Evolutionary conservation across 2,888 invertebrate species (phyloP).

Genomic region (Willowsia nigromaculata): DNA sequence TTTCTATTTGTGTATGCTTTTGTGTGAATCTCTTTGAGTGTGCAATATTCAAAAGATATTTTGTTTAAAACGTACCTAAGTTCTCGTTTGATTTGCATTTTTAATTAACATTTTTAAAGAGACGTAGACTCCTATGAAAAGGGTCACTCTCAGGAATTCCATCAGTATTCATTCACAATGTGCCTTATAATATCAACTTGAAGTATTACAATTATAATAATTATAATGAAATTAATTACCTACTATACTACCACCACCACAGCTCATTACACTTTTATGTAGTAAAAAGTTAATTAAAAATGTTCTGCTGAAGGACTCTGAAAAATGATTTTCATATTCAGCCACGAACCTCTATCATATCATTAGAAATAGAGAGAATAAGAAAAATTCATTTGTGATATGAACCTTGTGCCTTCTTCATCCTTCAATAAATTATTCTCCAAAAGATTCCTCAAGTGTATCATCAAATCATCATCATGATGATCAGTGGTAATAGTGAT

Average conservation of each 20-base stretch:
- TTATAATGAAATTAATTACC: not conserved
- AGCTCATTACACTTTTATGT: not conserved
- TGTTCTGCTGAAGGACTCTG: not conserved
- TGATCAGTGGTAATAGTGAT: too few species aligned
- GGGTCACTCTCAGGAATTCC: not conserved
- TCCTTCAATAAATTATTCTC: not conserved
- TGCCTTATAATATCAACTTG: not conserved
- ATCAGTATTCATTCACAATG: not conserved
- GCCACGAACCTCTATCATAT: not conserved
- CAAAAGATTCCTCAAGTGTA: not conserved
- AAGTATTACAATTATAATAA: not conserved
- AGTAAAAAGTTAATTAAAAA: slow-evolving; percentile 9
- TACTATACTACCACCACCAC: not conserved
- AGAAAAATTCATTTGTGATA: not conserved
- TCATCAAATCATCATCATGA: too few species aligned
- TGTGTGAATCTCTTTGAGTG: too few species aligned
- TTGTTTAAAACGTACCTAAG: not conserved
- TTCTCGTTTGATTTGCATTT: not conserved
- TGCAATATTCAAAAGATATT: not conserved
- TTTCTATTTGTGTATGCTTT: not conserved
- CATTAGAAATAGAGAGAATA: not conserved
- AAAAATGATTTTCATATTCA: slow-evolving; percentile 14
- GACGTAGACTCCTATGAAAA: not conserved
- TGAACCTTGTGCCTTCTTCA: not conserved
- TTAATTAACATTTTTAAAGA: not conserved